Conservation (phyloP, 2,888 invertebrate species). For the Notocelia uddmanniana region DNA sequence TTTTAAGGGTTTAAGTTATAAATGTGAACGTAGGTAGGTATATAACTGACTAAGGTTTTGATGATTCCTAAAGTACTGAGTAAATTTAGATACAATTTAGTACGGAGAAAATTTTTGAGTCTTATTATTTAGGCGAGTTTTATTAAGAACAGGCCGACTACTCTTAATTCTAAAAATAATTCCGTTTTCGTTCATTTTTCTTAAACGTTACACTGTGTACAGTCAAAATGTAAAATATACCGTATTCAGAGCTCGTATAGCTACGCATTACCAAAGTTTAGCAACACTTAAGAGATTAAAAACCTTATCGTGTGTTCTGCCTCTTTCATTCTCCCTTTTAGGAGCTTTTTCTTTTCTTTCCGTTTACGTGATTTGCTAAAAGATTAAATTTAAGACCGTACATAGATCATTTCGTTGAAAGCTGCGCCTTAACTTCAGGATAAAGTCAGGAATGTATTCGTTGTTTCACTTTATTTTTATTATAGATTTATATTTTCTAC, state of each 20-base stretch:
- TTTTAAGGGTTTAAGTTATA: too few species aligned
- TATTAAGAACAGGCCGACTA: too few species aligned
- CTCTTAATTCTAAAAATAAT: too few species aligned
- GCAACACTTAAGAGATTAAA: conserved; percentile 81
- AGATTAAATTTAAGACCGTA: conserved; percentile 71
- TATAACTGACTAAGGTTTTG: too few species aligned
- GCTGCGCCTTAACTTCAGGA: conserved; percentile 36
- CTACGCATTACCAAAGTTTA: conserved; percentile 36
- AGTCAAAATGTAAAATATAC: conserved; percentile 3
- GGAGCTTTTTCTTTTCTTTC: conserved; percentile 75
- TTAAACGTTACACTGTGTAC: neutral
- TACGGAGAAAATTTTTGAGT: too few species aligned
- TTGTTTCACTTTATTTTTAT: neutral
- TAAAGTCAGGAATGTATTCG: conserved; percentile 4
- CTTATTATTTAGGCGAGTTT: too few species aligned
- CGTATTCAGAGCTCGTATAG: neutral
- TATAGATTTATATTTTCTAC: too few species aligned
- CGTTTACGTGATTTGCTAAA: conserved; percentile 72
- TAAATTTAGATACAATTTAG: too few species aligned
- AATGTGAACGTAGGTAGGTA: too few species aligned
- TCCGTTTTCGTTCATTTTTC: too few species aligned
- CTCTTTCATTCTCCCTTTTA: conserved; percentile 79
- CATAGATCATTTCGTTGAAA: conserved; percentile 45
- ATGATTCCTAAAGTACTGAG: too few species aligned
- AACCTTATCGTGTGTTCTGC: conserved; percentile 78